Base-by-base conservation (phyloP, 2,797 vertebrate species). In the Muscicapa comitata region DNA sequence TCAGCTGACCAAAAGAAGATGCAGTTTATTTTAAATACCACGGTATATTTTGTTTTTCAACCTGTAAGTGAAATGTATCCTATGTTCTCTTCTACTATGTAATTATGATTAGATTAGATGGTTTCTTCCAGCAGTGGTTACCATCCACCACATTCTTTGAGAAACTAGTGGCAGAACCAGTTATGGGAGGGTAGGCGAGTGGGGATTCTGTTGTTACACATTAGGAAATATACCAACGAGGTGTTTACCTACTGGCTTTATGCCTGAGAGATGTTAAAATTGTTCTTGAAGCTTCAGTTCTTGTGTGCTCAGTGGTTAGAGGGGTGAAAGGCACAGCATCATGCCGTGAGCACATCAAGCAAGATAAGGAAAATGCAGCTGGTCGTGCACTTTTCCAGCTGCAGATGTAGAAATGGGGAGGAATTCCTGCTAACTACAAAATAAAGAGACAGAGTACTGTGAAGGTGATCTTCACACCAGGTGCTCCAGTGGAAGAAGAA, bases 231-330 rank as follows among this genome's bases (percentile, higher is more conserved):
- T 7, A 77, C 20, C 1, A 2, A 7, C 33, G 57, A 67, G 9
- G 20, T 38, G 23, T 73, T 73, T 86, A 31, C 4, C 57, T 89
- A 24, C 42, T 48, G 23, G 17, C 37, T 79, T 83, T 71, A 77
- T 0, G 2, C 20, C 71, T 48, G 9, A 61, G 35, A 93, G 13
- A n/a, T 42, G 18, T 67, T 54, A 67, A 80, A 86, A 83, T 7
- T 47, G 37, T 23, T 80, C 47, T 66, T 61, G 4, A 35, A 86
- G 21, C 21, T 77, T 53, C 50, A 68, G 28, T 25, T 78, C 62
- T 45, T 42, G 42, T 4, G 4, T 1, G 19, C 12, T 86, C 14
- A 67, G 13, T 3, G 5, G 2, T 28, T 2, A 7, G 10, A 43
- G 38, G 11, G 10, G 14, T 2, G 9, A 91, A 71, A 67, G 25